Conservation (phyloP, 2,888 invertebrate species). For the Sminthurides aquaticus region DNA sequence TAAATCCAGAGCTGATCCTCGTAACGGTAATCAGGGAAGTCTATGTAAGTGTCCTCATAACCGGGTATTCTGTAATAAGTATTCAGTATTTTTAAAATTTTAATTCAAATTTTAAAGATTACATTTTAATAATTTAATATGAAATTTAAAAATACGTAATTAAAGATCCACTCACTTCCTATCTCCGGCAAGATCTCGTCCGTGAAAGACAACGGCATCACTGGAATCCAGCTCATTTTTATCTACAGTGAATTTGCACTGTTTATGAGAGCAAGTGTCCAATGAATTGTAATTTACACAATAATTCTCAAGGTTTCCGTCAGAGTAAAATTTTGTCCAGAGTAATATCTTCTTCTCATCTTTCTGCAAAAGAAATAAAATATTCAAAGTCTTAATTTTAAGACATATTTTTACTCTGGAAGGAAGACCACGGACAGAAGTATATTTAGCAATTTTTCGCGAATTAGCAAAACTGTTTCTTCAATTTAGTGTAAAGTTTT, state of each 20-base stretch:
- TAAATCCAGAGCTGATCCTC: constrained; percentile 36
- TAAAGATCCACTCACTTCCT: background rate
- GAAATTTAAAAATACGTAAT: background rate
- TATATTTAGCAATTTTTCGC: background rate
- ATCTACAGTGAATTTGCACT: constrained; percentile 37
- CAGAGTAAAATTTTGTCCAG: constrained; percentile 20
- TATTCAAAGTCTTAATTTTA: background rate
- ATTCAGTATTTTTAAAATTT: background rate
- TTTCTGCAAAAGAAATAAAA: background rate
- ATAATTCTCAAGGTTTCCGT: constrained; percentile 1
- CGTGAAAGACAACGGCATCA: constrained; percentile 39
- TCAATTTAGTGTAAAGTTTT: too few relatives aligned
- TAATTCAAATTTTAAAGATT: background rate
- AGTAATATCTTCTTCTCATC: constrained; percentile 14
- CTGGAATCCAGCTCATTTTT: constrained; percentile 26
- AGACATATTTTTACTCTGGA: background rate
- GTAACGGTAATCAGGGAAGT: constrained; percentile 25
- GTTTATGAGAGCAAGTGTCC: constrained; percentile 29
- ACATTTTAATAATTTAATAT: background rate
- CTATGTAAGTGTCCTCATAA: constrained; percentile 15
- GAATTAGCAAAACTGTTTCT: background rate
- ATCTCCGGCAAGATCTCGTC: constrained; percentile 17
- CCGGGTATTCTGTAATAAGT: constrained; percentile 13
- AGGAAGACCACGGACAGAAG: background rate
- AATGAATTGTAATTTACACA: constrained; percentile 19